Evolutionary conservation across 2,797 vertebrate species (phyloP).

Genomic region (Argentina silus): DNA sequence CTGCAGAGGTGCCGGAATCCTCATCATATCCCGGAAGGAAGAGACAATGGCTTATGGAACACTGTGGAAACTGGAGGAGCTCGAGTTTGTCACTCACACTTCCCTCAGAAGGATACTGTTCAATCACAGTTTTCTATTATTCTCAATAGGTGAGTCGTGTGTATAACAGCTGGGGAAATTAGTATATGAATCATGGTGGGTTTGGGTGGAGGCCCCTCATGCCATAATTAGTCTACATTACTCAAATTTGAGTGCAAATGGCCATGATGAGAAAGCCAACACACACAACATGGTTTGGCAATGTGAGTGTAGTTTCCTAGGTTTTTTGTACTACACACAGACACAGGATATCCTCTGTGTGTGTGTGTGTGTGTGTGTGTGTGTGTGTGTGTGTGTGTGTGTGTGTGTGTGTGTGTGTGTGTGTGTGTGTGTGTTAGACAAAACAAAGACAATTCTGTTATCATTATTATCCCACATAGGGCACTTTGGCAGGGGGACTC

Average conservation of each 20-base stretch:
- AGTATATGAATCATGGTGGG: not conserved
- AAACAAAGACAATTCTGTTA: not conserved
- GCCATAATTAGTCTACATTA: constrained; percentile 1
- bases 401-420: no score
- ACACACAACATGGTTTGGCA: constrained; percentile 3
- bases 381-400: not conserved
- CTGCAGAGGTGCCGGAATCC: not conserved
- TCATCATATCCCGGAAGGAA: constrained; percentile 11
- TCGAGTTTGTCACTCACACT: not conserved
- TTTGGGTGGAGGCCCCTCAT: constrained; percentile 16
- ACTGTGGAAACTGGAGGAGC: not conserved
- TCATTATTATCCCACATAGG: not conserved
- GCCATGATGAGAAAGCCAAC: constrained; percentile 8
- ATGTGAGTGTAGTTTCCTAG: not conserved
- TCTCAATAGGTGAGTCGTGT: not conserved
- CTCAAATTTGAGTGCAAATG: constrained; percentile 2
- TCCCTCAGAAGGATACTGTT: not conserved
- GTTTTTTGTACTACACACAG: not conserved
- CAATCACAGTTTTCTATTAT: not conserved
- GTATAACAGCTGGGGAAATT: not conserved
- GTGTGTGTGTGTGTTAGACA: not conserved
- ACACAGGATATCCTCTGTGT: constrained; percentile 27
- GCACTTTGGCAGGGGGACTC: not conserved
- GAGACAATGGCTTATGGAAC: not conserved
- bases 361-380: not conserved